Conservation (phyloP, 2,797 vertebrate genomes). For the Hirundo rustica region DNA sequence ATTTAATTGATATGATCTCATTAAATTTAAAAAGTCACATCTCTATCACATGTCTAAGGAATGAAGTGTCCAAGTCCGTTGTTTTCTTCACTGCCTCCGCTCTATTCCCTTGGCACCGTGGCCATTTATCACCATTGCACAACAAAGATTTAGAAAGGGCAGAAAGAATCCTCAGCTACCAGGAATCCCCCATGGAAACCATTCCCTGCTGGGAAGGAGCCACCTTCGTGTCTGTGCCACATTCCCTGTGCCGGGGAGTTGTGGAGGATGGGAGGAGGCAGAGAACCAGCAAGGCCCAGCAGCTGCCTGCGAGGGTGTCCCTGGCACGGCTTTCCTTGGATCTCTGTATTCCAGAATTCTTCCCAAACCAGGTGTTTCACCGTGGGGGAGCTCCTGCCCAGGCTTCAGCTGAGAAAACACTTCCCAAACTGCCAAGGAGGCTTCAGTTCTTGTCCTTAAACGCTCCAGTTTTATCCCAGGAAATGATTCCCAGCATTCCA, state of each 20-base stretch:
- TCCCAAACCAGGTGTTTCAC: not conserved
- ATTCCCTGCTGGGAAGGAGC: not conserved
- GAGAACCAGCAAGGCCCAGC: not conserved
- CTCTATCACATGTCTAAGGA: not conserved
- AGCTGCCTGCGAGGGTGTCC: not conserved
- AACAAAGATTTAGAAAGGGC: not conserved
- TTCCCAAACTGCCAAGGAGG: not conserved
- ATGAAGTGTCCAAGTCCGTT: not conserved
- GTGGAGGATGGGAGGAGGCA: not conserved
- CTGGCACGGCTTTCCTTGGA: not conserved
- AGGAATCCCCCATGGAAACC: not conserved
- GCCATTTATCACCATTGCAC: not conserved
- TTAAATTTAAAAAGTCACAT: not conserved
- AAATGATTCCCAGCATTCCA: not conserved
- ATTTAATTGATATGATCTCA: not conserved
- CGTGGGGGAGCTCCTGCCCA: not conserved
- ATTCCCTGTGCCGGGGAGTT: not conserved
- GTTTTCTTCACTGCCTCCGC: not conserved
- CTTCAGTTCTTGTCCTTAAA: not conserved
- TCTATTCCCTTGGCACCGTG: not conserved
- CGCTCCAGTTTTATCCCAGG: accelerated
- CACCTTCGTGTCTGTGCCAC: too few species aligned
- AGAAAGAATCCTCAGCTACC: not conserved
- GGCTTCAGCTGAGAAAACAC: not conserved
- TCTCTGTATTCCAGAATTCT: not conserved